Evolutionary conservation across 2,797 vertebrate genomes (phyloP).

Genomic region (Sebastes iracundus): DNA sequence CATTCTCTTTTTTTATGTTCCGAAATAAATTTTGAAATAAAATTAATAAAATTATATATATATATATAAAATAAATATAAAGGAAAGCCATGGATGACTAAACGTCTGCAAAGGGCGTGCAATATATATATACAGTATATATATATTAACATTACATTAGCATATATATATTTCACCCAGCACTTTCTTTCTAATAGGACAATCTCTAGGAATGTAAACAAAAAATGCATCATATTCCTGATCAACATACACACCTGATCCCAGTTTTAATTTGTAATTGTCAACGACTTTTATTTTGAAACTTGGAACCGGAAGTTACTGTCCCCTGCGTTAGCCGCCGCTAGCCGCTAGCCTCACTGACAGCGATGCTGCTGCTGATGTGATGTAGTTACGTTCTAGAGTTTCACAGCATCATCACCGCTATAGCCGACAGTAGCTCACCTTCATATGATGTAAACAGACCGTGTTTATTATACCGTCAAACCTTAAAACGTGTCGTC

Average conservation of each 20-base stretch:
- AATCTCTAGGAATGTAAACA: background rate
- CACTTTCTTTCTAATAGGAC: background rate
- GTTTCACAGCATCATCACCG: background rate
- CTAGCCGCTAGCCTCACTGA: background rate
- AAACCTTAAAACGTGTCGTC: background rate
- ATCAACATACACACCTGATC: background rate
- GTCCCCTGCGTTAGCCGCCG: background rate
- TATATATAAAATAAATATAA: no score
- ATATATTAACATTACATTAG: no score
- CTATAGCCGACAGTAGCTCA: no score
- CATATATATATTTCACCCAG: background rate
- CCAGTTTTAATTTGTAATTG: no score
- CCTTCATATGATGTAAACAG: background rate
- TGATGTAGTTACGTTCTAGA: background rate
- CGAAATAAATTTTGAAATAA: no score
- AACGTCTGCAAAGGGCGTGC: no score
- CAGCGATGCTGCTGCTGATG: background rate
- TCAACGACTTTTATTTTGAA: conserved; percentile 23
- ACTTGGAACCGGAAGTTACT: background rate
- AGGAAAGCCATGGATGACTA: no score
- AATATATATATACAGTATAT: no score
- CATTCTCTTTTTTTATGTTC: no score
- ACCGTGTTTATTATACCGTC: background rate
- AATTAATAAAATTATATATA: no score
- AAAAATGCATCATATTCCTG: background rate